Base-by-base conservation (phyloP, 1,140 invertebrate genomes). In the Anadara kagoshimensis region DNA sequence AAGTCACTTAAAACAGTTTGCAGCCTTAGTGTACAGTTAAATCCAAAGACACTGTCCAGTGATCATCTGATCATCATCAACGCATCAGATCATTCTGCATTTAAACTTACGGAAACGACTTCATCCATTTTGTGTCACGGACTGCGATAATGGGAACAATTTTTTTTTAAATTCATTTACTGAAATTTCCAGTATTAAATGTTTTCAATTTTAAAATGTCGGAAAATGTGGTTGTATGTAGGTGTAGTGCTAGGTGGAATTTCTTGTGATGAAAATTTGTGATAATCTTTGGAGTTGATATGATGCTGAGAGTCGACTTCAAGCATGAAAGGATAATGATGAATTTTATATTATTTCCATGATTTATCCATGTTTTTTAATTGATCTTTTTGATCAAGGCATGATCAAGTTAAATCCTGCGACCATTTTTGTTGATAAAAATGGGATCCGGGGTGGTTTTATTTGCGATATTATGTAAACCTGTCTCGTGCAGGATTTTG, bases 11-110 rank as follows among this genome's bases (percentile, higher is more conserved):
- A 74, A 83, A 43, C 78, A 79, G 41, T 66, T 81, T 47, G 77
- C 79, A 20, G 75, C 79, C 26, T 83, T 78, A 53, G 75, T 81
- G 43, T 76, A 75, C 56, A 80, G 81, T 65, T 83, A 71, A 71
- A 51, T 24, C 24, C 24, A 29, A 45, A 8, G 12, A 36, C 29
- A 3, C 2, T 36, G 29, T 7, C 7, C 29, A 36, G 2, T 36
- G 29, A 36, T 36, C 29, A 36, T 36, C 29, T 3, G 29, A 36
- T 36, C 29, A 36, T 36, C 29, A 36, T 36, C 29, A 36, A 36
- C 44, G 47, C 61, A 69, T 73, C 20, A 59, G 58, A 66, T 64
- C 61, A 69, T 73, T 51, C 29, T 36, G 29, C 10, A 61, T 44
- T 64, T 63, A 63, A 47, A 59, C 47, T 71, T 70, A 43, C 45